These are phyloP conservation scores for Argopecten irradians DNA, from an alignment of 1,140 invertebrate genomes.

Conservation along the genomic window DNA sequence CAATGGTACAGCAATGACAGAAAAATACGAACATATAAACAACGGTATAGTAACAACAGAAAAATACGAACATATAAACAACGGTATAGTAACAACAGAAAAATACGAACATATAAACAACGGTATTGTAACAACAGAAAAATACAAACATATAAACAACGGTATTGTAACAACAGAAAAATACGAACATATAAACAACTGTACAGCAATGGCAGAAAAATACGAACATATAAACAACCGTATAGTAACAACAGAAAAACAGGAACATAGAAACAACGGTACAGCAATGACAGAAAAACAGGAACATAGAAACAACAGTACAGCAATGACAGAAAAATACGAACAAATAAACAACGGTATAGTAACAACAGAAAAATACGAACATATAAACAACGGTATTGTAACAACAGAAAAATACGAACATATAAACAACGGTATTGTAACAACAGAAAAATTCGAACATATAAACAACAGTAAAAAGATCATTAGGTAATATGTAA, in stretches of 20 bases:
- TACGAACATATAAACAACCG: too few species aligned
- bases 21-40: too few species aligned
- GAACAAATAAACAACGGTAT: too few species aligned
- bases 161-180: background rate
- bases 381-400: constrained; percentile 29
- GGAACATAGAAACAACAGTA: background rate
- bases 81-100: constrained; percentile 79
- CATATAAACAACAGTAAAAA: too few species aligned
- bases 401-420: background rate
- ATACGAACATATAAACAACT: too few species aligned
- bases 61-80: too few species aligned
- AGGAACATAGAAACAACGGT: too few species aligned
- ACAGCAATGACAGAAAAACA: background rate
- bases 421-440: background rate
- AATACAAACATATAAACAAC: background rate
- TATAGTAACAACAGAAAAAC: too few species aligned
- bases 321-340: background rate
- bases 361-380: constrained; percentile 77
- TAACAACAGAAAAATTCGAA: too few species aligned
- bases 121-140: background rate
- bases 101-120: constrained; percentile 40
- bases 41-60: background rate
- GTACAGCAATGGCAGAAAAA: too few species aligned
- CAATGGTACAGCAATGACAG: too few species aligned
- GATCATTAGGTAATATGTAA: too few species aligned